phyloP scores from a whole-genome alignment of 2,888 invertebrate species.

The Willowsia nigromaculata region DNA sequence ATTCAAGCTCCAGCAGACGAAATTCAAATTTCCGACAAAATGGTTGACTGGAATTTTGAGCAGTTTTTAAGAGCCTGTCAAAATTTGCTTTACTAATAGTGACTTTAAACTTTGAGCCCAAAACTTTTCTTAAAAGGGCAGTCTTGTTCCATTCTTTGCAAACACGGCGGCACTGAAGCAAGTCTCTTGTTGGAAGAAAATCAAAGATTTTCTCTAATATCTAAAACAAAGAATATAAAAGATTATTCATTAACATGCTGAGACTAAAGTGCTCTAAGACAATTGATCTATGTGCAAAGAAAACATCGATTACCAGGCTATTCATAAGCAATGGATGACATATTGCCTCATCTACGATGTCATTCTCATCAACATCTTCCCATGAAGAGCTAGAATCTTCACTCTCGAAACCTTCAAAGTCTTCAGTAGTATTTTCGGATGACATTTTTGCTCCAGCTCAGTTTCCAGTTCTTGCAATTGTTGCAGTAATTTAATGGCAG shows the following conservation, averaged over 20 bases:
- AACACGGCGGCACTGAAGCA: conserved; percentile 60
- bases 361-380: conserved; percentile 58
- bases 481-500: not conserved
- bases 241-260: no score
- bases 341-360: not conserved
- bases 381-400: conserved; percentile 48
- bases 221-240: conserved; percentile 46
- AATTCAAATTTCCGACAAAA: conserved; percentile 68
- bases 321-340: conserved; percentile 63
- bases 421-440: conserved; percentile 11
- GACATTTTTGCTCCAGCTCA: not conserved
- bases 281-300: no score
- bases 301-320: conserved; percentile 66
- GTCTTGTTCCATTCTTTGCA: conserved; percentile 69
- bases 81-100: conserved; percentile 55
- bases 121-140: conserved; percentile 42
- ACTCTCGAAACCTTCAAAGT: not conserved
- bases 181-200: conserved; percentile 35
- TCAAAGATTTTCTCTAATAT: conserved; percentile 72
- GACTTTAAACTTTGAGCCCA: conserved; percentile 62
- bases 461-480: no score
- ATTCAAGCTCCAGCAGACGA: conserved; percentile 52
- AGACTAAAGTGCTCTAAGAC: no score
- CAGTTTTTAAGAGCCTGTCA: conserved; percentile 42
- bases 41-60: conserved; percentile 11